Base-by-base conservation (phyloP, 2,797 vertebrate genomes). In the Brachymystax lenok region DNA sequence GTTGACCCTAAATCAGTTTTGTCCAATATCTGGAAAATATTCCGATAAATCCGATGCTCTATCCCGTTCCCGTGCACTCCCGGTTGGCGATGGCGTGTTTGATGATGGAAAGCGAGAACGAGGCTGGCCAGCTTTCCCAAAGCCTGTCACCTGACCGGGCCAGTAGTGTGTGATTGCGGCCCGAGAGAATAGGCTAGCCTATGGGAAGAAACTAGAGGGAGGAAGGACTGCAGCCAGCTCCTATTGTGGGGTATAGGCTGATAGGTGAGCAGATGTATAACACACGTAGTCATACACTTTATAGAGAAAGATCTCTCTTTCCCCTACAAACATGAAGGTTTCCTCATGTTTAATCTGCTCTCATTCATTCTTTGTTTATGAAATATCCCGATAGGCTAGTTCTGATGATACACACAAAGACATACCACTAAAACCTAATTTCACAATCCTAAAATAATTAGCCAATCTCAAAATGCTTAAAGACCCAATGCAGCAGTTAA, bases 1-100 rank as follows among this genome's bases (percentile, higher is more conserved):
- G 87, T 83, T 82, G 84, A 85, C 88, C 85, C 24, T 76, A 75
- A 86, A 19, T 80, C 84, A 82, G 77, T 82, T 76, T 78, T 1
- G 75, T 81, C 64, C 74, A 84, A 79, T 82, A 77, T 78, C 72
- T 72, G 2, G 75, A 80, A 73, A 40, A 74, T 70, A 59, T 79
- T 72, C 33, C 14, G 64, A 21, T 73, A 74, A 76, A 46, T 61
- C 71, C 54, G 77, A 69, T 5, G 40, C 74, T 73, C 81, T 71
- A 76, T 59, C 77, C 77, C 27, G 70, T 76, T 79, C 70, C 78
- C 30, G 70, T 69, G 82, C 78, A 66, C 82, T 74, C 69, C 68
- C 68, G 77, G 78, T 79, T 54, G 59, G 73, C 28, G 72, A 14
- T 69, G 14, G 73, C 54, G 79, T 73, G n/a, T 78, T 84, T 82